Base-by-base conservation (phyloP, 2,113 vertebrate genomes). In the Dicerorhinus sumatrensis region DNA sequence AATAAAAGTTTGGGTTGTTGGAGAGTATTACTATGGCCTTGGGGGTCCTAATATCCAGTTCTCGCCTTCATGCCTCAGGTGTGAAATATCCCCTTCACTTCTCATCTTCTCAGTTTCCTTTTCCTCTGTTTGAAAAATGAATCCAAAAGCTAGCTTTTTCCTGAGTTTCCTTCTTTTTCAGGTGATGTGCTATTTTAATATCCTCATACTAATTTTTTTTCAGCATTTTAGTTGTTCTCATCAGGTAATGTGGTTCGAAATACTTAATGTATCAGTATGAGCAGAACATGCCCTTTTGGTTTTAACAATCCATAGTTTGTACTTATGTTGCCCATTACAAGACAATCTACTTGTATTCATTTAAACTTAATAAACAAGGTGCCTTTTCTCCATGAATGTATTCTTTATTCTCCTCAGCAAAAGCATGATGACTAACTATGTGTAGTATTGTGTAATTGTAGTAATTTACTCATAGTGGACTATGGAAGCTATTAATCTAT, bases 21-120 rank as follows among this genome's bases (percentile, higher is more conserved):
- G 4, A 77, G 70, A 69, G 51, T 5, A 72, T 67, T 48, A 23
- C n/a, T 9, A 5, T 60, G 42, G 0, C 16, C 3, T 46, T 69
- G 1, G 6, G 39, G 36, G 21, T 29, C 12, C 9, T 36, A 7
- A 12, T 27, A 12, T 20, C 5, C 13, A 8, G 7, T 17, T 94
- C 23, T 81, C 10, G 58, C 16, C 21, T 42, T 51, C 18, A 42
- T 2, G 1, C 36, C 20, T 4, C 0, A 0, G 5, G 6, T 31
- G 6, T 25, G 20, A 62, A 83, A 36, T 5, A 46, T 13, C 13
- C 73, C 20, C n/a, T 48, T 65, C n/a, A 33, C 2, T 9, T 51
- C 63, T 73, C 33, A 75, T 23, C 16, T 62, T 51, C 63, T 48
- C 23, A 23, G 31, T 33, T 70, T 77, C 25, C 6, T 92, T 48